A percentile compares a stretch with the other conserved stretches of the same genome.
Evolutionary conservation across 2,797 vertebrate genomes (phyloP).

Genomic region (Sorex maritimensis): DNA sequence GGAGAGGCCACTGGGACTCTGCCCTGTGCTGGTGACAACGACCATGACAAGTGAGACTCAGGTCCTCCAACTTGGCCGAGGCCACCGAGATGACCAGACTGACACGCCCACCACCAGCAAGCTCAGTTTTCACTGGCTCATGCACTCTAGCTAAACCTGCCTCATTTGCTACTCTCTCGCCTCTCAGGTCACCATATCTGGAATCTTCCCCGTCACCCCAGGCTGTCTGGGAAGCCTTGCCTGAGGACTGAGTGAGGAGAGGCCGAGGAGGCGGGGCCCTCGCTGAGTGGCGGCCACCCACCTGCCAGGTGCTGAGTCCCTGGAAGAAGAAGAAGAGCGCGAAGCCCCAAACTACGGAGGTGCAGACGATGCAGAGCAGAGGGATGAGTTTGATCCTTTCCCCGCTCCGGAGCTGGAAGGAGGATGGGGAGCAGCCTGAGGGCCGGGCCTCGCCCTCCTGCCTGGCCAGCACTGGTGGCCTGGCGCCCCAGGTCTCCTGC

Average conservation of each 20-base stretch:
- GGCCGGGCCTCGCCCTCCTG: neutral
- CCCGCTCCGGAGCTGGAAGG: conserved; percentile 95
- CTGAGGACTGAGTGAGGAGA: no score
- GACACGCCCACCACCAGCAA: neutral
- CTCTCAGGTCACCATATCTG: neutral
- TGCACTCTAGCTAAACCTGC: no score
- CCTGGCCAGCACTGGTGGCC: neutral
- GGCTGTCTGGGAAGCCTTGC: neutral
- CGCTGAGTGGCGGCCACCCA: conserved; percentile 84
- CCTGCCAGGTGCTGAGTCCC: conserved; percentile 99
- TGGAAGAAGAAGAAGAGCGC: conserved; percentile 99
- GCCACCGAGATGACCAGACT: neutral
- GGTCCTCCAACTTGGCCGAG: neutral
- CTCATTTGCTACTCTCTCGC: no score
- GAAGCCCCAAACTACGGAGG: conserved; percentile 97
- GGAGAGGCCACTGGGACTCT: no score
- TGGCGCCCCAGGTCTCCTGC: neutral
- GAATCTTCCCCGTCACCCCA: neutral
- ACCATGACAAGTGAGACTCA: neutral
- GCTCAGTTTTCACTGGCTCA: neutral
- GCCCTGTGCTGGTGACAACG: no score
- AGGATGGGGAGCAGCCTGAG: neutral
- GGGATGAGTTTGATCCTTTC: conserved; percentile 96
- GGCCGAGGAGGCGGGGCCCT: no score
- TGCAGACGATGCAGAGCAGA: conserved; percentile 96